A percentile compares a stretch with the other conserved stretches of the same genome.
Evolutionary conservation across 2,797 vertebrate genomes (phyloP).

Genomic region (Galaxias olidus): DNA sequence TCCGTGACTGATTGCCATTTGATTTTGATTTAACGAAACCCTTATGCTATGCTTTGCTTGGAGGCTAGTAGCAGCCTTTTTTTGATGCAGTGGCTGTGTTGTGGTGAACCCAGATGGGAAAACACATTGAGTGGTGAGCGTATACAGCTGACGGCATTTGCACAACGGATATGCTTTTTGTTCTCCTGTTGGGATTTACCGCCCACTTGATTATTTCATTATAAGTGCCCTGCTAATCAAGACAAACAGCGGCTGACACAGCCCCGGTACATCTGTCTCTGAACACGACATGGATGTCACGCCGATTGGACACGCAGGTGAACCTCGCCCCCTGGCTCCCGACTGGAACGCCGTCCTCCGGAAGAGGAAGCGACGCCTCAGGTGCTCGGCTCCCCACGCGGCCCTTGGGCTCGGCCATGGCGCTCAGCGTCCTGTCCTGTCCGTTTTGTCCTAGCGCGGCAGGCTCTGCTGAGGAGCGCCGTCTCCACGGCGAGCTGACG

Average conservation of each 20-base stretch:
- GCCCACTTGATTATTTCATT: too few species aligned
- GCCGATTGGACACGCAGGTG: neutral
- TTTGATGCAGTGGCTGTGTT: neutral
- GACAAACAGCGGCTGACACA: too few species aligned
- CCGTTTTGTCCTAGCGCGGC: neutral
- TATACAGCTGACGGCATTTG: neutral
- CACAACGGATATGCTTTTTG: neutral
- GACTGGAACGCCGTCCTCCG: neutral
- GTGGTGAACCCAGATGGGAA: conserved; percentile 1
- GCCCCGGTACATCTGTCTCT: neutral
- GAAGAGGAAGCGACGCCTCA: neutral
- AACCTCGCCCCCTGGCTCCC: neutral
- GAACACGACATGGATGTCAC: neutral
- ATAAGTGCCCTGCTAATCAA: too few species aligned
- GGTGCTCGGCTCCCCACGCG: neutral
- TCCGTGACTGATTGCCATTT: neutral
- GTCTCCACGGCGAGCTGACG: neutral
- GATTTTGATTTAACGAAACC: conserved; percentile 4
- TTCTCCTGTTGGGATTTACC: too few species aligned
- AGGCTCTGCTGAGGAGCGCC: neutral
- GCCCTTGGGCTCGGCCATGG: neutral
- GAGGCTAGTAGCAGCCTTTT: neutral
- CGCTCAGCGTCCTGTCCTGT: neutral
- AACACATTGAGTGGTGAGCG: neutral
- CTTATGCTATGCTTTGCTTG: neutral